phyloP scores from a whole-genome alignment of 2,797 vertebrate genomes.

The Protonibea diacanthus region DNA sequence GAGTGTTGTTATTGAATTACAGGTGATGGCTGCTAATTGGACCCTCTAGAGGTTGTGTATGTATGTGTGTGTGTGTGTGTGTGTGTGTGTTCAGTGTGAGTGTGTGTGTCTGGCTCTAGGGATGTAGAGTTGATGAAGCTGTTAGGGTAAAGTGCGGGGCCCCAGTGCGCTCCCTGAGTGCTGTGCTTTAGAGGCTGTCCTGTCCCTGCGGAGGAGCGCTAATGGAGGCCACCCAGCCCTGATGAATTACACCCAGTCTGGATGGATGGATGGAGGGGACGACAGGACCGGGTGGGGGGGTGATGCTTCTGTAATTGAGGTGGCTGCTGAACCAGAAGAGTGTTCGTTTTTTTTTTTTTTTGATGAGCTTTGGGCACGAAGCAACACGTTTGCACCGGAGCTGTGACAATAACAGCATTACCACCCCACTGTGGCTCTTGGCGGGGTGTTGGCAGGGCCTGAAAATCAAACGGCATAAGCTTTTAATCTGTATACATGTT shows the following conservation, averaged over 20 bases:
- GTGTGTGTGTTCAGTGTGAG: slow-evolving; percentile 13
- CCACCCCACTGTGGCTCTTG: slow-evolving; percentile 19
- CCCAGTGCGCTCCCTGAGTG: slow-evolving; percentile 68
- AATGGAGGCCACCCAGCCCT: slow-evolving; percentile 75
- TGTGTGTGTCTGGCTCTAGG: slow-evolving; percentile 60
- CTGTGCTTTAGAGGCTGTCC: slow-evolving; percentile 65
- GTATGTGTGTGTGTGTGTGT: slow-evolving; percentile 37
- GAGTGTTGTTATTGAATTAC: slow-evolving; percentile 80
- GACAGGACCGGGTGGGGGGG: neutral
- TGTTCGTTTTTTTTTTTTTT: neutral
- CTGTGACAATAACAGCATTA: slow-evolving; percentile 52
- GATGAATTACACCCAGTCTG: slow-evolving; percentile 68
- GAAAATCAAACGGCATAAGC: slow-evolving; percentile 20
- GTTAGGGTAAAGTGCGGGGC: slow-evolving; percentile 75
- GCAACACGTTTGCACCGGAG: slow-evolving; percentile 58
- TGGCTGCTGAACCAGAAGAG: slow-evolving; percentile 35
- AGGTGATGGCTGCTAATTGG: slow-evolving; percentile 83
- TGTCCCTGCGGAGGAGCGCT: slow-evolving; percentile 70
- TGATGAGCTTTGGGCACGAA: slow-evolving; percentile 66
- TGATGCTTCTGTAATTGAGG: slow-evolving; percentile 67
- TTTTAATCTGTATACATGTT: slow-evolving; percentile 5
- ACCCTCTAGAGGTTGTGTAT: slow-evolving; percentile 71
- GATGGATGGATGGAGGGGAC: slow-evolving; percentile 37
- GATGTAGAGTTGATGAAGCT: slow-evolving; percentile 77
- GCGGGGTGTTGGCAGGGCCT: slow-evolving; percentile 27